These are phyloP conservation scores for Epinotia bilunana DNA, from an alignment of 2,888 invertebrate genomes.

Conservation along the genomic window DNA sequence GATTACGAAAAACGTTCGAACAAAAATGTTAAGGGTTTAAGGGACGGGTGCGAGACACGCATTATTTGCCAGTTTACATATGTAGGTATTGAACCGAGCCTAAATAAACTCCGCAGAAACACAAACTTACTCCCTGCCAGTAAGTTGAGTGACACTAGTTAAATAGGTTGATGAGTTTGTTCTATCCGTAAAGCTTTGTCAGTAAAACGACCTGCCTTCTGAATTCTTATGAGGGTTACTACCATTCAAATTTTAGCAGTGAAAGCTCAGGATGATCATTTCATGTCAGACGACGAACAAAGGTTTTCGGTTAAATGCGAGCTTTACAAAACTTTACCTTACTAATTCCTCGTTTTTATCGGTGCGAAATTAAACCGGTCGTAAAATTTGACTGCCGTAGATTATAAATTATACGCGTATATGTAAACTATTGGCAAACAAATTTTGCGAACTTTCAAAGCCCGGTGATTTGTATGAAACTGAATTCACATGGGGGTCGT, in stretches of 20 bases:
- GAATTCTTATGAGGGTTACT: conserved; percentile 5
- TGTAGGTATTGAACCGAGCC: conserved; percentile 48
- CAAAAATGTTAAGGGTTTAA: conserved; percentile 49
- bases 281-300: conserved; percentile 14
- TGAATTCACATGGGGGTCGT: too few species aligned
- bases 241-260: conserved; percentile 19
- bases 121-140: neutral
- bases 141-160: conserved; percentile 20
- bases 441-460: too few species aligned
- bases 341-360: conserved; percentile 4
- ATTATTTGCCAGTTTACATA: conserved; percentile 51
- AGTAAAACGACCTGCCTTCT: conserved; percentile 11
- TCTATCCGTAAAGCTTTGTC: conserved; percentile 15
- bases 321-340: neutral
- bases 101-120: conserved; percentile 46
- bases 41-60: conserved; percentile 48
- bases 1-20: conserved; percentile 51
- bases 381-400: neutral
- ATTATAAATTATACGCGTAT: neutral
- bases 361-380: neutral
- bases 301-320: conserved; percentile 2
- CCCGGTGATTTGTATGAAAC: too few species aligned
- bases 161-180: conserved; percentile 32
- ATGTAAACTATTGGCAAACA: neutral
- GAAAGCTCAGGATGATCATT: neutral